Evolutionary conservation across 2,888 invertebrate species (phyloP).

Genomic region (Thymelicus sylvestris): DNA sequence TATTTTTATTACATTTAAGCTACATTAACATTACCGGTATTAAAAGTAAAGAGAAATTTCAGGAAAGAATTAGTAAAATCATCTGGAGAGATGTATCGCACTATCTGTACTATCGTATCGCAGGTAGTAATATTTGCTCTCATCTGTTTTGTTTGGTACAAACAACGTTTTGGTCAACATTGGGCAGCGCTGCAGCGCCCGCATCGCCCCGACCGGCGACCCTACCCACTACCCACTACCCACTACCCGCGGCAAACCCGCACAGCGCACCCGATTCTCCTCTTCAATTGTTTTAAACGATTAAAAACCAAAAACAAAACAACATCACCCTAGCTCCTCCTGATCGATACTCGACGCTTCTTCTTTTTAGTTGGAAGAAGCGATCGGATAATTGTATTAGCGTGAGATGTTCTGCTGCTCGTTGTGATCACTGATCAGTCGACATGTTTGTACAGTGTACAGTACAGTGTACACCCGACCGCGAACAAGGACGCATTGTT

Average conservation of each 20-base stretch:
- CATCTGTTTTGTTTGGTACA: not conserved
- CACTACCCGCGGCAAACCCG: conserved; percentile 13
- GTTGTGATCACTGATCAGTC: no score
- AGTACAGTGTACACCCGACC: no score
- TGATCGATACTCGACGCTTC: not conserved
- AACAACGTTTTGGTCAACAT: conserved; percentile 2
- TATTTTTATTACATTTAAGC: not conserved
- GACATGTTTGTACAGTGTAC: no score
- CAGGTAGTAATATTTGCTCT: not conserved
- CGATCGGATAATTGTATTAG: no score
- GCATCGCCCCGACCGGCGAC: not conserved
- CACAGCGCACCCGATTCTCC: conserved; percentile 20
- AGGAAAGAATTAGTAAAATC: no score
- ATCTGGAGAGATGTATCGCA: no score
- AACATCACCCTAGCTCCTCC: not conserved
- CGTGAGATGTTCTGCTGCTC: no score
- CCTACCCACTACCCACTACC: no score
- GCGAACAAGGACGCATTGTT: no score
- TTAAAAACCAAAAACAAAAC: conserved; percentile 11
- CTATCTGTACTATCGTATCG: no score
- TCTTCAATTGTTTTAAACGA: conserved; percentile 18
- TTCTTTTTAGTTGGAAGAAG: not conserved
- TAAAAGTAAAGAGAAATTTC: no score
- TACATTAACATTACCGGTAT: no score
- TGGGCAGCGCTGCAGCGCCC: not conserved